Base-by-base conservation (phyloP, 2,888 invertebrate genomes). In the Macroteleia sp. region DNA sequence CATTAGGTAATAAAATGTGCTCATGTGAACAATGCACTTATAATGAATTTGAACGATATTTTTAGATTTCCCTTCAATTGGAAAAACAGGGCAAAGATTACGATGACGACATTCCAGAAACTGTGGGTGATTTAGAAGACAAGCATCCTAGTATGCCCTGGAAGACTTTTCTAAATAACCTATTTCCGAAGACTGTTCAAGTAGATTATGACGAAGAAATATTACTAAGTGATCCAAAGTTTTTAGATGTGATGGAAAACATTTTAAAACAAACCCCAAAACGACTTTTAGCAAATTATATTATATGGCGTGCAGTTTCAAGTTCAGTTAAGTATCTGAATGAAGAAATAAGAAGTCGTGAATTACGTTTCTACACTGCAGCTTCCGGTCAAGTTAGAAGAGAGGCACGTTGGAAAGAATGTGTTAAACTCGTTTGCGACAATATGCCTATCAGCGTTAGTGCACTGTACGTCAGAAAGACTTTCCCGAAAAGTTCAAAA, bases 371-470 rank as follows among this genome's bases (percentile, higher is more conserved):
- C 91, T 95, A 95, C 56, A 96, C 96, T 0, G 95, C 95, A 0
- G 92, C 97, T 4, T 96, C 96, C 4, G 97, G 97, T 0, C 95
- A 89, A 95, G 96, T 96, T 0, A 96, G 97, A 88, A 93, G 96
- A 62, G 96, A 97, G 89, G 95, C 97, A 41, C 93, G 97, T 12
- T 98, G 98, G 98, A 97, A 97, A 92, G 97, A 97, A 90, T 98
- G 97, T 88, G 95, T 96, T 17, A 96, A 96, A 82, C 95, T 96
- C 9, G 94, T 95, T 20, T 94, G 96, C 77, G 95, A 95, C 86
- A 96, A 95, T 89, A 93, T 96, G 90, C 93, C 95, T 9, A 94
- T 95, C 69, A 95, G 96, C 9, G 95, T 96, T 25, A 97, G 97
- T 22, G 96, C 97, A 5, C 93, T 97, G 3, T 98, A 97, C 91